These are phyloP conservation scores for Ceriagrion tenellum DNA, from an alignment of 2,888 invertebrate genomes.

Conservation along the genomic window DNA sequence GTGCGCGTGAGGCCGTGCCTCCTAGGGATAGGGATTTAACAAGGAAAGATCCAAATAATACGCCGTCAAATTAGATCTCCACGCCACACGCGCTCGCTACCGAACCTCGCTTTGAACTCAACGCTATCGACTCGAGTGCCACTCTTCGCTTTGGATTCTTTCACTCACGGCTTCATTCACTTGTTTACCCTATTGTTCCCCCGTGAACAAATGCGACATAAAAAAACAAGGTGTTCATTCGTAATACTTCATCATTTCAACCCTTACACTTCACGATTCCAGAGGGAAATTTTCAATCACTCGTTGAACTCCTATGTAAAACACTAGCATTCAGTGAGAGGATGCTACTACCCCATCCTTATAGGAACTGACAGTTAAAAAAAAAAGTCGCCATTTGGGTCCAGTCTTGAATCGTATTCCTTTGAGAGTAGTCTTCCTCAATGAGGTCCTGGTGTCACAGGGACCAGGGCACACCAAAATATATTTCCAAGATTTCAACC, in stretches of 20 bases:
- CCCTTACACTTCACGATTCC: neutral
- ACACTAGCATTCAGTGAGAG: neutral
- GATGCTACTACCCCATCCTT: neutral
- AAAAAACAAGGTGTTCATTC: neutral
- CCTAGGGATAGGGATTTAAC: neutral
- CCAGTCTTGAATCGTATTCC: neutral
- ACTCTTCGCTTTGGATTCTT: neutral
- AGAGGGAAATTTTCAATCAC: neutral
- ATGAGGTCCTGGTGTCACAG: too few species aligned
- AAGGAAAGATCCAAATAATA: neutral
- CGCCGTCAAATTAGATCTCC: neutral
- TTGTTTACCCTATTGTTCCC: neutral
- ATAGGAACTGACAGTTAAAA: neutral
- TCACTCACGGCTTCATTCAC: neutral
- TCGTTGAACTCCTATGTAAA: neutral
- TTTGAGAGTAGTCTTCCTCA: too few species aligned
- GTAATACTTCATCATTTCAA: neutral
- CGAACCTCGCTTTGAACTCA: neutral
- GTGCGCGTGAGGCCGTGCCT: neutral
- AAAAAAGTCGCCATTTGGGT: neutral
- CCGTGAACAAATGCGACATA: neutral
- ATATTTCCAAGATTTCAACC: too few species aligned
- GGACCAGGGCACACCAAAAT: too few species aligned
- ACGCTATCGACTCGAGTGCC: neutral
- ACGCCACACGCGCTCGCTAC: too few species aligned